Conservation (phyloP, 2,888 invertebrate species). For the Drosophila maculinotata region DNA sequence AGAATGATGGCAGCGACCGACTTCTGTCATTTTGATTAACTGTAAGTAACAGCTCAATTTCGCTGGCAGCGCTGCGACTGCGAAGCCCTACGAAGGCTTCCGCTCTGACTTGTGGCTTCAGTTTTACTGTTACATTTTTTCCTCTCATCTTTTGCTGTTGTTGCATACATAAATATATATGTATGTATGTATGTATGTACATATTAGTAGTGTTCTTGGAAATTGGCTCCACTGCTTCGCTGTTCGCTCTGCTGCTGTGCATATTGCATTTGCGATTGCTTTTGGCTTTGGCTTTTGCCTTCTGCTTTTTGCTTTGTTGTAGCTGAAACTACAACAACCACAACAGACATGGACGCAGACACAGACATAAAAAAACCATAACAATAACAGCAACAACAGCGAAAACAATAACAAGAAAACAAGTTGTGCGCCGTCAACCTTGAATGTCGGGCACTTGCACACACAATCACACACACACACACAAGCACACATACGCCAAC, state of each 20-base stretch:
- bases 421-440: slow-evolving; percentile 72
- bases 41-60: slow-evolving; percentile 67
- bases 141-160: slow-evolving; percentile 10
- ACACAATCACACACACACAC: slow-evolving; percentile 29
- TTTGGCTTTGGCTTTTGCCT: slow-evolving; percentile 33
- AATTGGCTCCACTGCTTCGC: slow-evolving; percentile 18
- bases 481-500: slow-evolving; percentile 5
- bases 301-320: slow-evolving; percentile 46
- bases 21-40: slow-evolving; percentile 71
- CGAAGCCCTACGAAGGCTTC: slow-evolving; percentile 59
- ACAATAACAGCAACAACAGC: slow-evolving; percentile 44
- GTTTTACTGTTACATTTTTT: slow-evolving; percentile 58
- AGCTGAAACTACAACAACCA: slow-evolving; percentile 42
- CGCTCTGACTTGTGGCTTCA: slow-evolving; percentile 47
- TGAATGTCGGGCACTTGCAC: slow-evolving; percentile 76
- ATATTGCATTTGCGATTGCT: slow-evolving; percentile 39
- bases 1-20: slow-evolving; percentile 43
- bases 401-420: slow-evolving; percentile 58
- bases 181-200: neutral
- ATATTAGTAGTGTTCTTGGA: slow-evolving; percentile 37
- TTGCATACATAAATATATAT: neutral
- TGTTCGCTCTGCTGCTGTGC: slow-evolving; percentile 19
- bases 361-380: slow-evolving; percentile 32
- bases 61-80: slow-evolving; percentile 35
- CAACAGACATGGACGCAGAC: neutral